phyloP scores from a whole-genome alignment of 2,888 invertebrate species.

The Melikaiella ostensackeni region DNA sequence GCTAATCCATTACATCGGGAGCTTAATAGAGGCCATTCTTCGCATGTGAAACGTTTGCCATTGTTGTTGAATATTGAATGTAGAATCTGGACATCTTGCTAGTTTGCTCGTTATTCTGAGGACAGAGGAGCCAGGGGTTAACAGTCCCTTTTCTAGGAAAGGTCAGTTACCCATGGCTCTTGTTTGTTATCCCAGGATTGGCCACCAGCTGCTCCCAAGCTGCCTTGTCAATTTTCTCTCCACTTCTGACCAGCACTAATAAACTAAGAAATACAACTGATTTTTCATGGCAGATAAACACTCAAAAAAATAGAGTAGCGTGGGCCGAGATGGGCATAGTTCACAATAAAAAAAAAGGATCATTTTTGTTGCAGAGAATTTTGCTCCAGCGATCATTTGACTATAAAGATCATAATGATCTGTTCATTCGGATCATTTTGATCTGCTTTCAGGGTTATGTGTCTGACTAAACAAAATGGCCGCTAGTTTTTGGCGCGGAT shows the following conservation, averaged over 20 bases:
- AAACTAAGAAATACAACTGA: too few relatives aligned
- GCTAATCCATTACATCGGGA: constrained; percentile 33
- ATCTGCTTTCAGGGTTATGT: too few relatives aligned
- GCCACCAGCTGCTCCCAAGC: constrained; percentile 26
- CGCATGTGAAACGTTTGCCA: constrained; percentile 26
- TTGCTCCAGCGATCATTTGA: too few relatives aligned
- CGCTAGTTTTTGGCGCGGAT: too few relatives aligned
- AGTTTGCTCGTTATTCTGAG: constrained; percentile 25
- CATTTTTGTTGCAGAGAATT: too few relatives aligned
- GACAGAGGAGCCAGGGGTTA: constrained; percentile 22
- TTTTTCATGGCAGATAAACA: background rate
- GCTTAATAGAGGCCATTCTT: constrained; percentile 36
- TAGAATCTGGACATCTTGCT: constrained; percentile 22
- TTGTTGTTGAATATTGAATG: constrained; percentile 32
- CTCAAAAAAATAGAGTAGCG: too few relatives aligned
- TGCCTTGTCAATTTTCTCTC: background rate
- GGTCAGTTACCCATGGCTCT: constrained; percentile 24
- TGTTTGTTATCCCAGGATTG: constrained; percentile 4
- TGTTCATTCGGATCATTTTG: too few relatives aligned
- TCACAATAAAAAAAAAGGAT: too few relatives aligned
- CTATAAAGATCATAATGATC: too few relatives aligned
- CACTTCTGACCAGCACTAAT: background rate
- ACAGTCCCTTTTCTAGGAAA: constrained; percentile 34
- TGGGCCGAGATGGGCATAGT: too few relatives aligned
- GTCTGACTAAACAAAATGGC: too few relatives aligned